Percentiles rank a stretch among this genome's conserved stretches.
Evolutionary conservation across 2,113 vertebrate species (phyloP).

Genomic region (Elaphurus davidianus): DNA sequence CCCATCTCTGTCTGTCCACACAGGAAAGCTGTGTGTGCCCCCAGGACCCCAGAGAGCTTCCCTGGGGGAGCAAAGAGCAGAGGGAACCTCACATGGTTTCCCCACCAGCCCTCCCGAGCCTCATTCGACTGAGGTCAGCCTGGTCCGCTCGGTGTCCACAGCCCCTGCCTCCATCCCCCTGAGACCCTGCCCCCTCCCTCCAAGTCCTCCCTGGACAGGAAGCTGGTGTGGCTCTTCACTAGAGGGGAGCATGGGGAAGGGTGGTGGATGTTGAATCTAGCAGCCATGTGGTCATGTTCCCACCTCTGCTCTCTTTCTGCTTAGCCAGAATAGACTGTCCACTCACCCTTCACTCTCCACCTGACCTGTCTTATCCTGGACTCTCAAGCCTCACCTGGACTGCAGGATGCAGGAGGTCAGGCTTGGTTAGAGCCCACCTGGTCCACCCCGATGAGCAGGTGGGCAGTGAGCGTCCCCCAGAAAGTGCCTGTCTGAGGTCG

Average conservation of each 20-base stretch:
- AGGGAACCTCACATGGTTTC: neutral
- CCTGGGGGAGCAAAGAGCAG: neutral
- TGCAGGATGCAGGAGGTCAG: neutral
- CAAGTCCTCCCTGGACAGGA: neutral
- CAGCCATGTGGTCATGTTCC: neutral
- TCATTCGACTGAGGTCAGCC: neutral
- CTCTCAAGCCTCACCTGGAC: neutral
- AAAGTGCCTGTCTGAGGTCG: neutral
- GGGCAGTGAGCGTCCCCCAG: neutral
- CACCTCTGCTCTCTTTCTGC: no score
- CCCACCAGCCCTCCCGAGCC: neutral
- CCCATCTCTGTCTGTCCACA: neutral
- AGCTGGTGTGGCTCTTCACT: neutral
- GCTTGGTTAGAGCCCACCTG: neutral
- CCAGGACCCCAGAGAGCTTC: neutral
- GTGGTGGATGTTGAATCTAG: neutral
- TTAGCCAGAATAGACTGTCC: neutral
- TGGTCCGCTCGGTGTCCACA: neutral
- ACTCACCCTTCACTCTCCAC: no score
- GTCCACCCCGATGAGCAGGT: neutral
- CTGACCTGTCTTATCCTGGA: neutral
- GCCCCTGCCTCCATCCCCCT: neutral
- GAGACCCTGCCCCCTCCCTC: neutral
- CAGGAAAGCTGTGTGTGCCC: neutral
- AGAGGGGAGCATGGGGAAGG: neutral